Percentiles rank a stretch among this genome's conserved stretches.
Evolutionary conservation across 1,140 invertebrate genomes (phyloP).

Genomic region (Drosophila fuyamai): DNA sequence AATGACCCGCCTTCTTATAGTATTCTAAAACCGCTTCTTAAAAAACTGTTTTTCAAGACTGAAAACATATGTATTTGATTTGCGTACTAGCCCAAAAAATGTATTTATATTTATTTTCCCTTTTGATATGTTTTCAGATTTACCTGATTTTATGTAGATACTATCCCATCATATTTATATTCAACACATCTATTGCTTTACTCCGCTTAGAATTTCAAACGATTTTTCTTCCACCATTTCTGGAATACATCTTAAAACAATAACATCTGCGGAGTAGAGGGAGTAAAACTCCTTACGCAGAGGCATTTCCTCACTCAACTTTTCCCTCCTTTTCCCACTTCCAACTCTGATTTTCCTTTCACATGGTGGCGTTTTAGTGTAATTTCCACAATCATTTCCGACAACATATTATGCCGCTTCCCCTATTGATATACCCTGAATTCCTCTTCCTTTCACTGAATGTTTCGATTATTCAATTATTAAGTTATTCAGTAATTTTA

Average conservation of each 20-base stretch:
- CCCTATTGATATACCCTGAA: conserved; percentile 47
- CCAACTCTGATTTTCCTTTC: background rate
- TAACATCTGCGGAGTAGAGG: background rate
- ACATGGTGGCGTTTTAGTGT: conserved; percentile 58
- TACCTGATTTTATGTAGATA: too few relatives aligned
- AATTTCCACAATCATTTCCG: conserved; percentile 80
- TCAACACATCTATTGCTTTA: background rate
- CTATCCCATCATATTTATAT: background rate
- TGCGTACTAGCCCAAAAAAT: background rate
- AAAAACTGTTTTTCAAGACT: too few relatives aligned
- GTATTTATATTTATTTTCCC: too few relatives aligned
- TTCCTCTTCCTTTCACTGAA: background rate
- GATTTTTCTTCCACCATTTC: background rate
- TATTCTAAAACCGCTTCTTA: too few relatives aligned
- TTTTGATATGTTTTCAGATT: background rate
- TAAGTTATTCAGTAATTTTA: conserved; percentile 14
- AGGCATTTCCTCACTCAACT: background rate
- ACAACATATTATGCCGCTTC: conserved; percentile 68
- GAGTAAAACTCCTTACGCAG: background rate
- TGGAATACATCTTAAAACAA: background rate
- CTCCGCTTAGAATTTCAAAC: background rate
- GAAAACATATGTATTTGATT: too few relatives aligned
- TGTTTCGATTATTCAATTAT: conserved; percentile 16
- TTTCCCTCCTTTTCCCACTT: background rate
- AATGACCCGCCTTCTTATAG: too few relatives aligned